These are phyloP conservation scores for Eidolon dupreanum DNA, from an alignment of 2,797 vertebrate genomes.

Conservation along the genomic window DNA sequence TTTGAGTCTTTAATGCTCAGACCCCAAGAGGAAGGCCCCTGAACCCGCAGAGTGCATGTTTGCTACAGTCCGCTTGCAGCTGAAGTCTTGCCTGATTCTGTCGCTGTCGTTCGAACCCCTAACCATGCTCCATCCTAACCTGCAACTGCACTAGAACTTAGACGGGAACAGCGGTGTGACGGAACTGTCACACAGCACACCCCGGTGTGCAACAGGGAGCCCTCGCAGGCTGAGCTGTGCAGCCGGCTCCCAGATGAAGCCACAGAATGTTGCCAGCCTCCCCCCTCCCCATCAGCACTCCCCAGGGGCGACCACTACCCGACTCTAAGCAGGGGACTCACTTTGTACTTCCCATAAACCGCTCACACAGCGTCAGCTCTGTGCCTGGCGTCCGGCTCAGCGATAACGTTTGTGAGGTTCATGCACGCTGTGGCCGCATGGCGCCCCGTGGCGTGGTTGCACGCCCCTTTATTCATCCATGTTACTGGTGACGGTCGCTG, in stretches of 20 bases:
- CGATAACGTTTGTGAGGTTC: rapidly evolving
- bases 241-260: no score
- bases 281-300: no score
- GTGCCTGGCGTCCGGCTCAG: not conserved
- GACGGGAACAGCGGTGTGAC: no score
- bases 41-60: rapidly evolving
- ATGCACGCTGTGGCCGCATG: rapidly evolving
- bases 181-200: no score
- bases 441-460: not conserved
- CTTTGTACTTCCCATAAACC: rapidly evolving
- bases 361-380: rapidly evolving
- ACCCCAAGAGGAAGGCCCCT: not conserved
- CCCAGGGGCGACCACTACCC: rapidly evolving
- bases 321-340: no score
- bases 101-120: not conserved
- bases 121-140: no score
- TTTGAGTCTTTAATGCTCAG: not conserved
- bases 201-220: no score
- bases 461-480: rapidly evolving
- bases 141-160: no score
- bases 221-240: no score
- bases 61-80: rapidly evolving
- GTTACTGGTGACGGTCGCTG: rapidly evolving
- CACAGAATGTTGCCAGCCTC: no score
- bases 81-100: rapidly evolving